Evolutionary conservation across 2,113 vertebrate species (phyloP).

Genomic region (Atrichornis clamosus): DNA sequence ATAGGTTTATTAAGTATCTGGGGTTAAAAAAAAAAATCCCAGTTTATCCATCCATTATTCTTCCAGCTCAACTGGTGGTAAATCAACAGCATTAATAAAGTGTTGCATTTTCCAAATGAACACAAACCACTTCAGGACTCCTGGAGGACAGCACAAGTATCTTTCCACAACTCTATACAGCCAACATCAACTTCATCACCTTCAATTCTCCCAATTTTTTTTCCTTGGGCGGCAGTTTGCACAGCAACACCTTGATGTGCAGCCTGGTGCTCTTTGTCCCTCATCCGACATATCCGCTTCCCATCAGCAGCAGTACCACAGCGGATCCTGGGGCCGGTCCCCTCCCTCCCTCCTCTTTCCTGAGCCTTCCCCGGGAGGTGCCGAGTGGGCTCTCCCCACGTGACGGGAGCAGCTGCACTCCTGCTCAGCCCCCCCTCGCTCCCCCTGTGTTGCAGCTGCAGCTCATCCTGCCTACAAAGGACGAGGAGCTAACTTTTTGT

Average conservation of each 20-base stretch:
- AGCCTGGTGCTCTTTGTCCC: background rate
- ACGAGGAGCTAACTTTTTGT: slow-evolving; percentile 15
- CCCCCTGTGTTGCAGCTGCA: slow-evolving; percentile 46
- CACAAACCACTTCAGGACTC: background rate
- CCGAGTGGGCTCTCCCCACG: background rate
- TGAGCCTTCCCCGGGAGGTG: slow-evolving; percentile 26
- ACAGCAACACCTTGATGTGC: background rate
- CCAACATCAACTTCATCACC: background rate
- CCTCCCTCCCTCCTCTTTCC: background rate
- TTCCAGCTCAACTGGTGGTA: slow-evolving; percentile 30
- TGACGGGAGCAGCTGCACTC: slow-evolving; percentile 55
- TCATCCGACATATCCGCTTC: background rate
- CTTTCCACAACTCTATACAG: background rate
- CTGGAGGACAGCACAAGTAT: background rate
- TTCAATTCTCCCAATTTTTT: background rate
- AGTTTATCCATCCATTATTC: background rate
- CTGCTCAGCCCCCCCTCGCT: background rate
- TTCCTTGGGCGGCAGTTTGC: rapidly evolving
- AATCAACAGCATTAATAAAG: slow-evolving; percentile 13
- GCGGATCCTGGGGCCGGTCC: background rate
- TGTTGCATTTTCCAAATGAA: background rate
- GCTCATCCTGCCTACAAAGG: slow-evolving; percentile 54
- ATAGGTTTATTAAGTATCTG: background rate
- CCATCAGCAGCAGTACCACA: background rate
- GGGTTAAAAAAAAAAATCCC: background rate